Percentiles rank a stretch among this genome's conserved stretches.
Conservation (phyloP, 2,797 vertebrate species). For the Dendrocincla tyrannina region DNA sequence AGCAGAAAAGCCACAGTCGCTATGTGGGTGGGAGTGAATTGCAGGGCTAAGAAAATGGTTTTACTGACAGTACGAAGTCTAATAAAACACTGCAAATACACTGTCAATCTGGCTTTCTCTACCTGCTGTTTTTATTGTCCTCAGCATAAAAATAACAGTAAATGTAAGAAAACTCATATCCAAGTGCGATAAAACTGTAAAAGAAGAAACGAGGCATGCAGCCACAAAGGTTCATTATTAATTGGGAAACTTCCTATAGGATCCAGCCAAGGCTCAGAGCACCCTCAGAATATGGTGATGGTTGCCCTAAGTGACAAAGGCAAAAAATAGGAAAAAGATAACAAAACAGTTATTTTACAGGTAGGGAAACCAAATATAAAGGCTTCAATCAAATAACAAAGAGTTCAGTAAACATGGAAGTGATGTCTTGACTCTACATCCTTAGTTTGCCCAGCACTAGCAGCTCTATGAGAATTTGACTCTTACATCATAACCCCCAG, state of each 20-base stretch:
- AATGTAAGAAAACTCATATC: neutral
- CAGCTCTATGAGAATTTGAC: neutral
- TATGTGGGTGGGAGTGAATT: neutral
- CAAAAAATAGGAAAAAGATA: neutral
- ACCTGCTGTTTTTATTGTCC: neutral
- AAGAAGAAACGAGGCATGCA: neutral
- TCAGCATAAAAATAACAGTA: neutral
- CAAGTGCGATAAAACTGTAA: neutral
- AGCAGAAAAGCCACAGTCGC: neutral
- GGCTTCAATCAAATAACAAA: neutral
- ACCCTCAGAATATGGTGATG: neutral
- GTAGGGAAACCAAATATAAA: rapidly evolving
- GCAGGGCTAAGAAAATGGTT: neutral
- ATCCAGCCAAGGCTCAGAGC: neutral
- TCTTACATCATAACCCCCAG: neutral
- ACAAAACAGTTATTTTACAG: rapidly evolving
- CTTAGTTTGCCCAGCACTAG: neutral
- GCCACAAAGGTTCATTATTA: rapidly evolving
- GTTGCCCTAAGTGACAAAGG: neutral
- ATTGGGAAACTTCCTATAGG: neutral
- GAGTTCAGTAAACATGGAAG: rapidly evolving
- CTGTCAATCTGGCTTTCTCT: neutral
- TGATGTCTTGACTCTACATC: neutral
- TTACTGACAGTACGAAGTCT: neutral
- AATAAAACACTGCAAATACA: neutral